phyloP scores from a whole-genome alignment of 1,140 invertebrate genomes.

The Drosophila tristis region DNA sequence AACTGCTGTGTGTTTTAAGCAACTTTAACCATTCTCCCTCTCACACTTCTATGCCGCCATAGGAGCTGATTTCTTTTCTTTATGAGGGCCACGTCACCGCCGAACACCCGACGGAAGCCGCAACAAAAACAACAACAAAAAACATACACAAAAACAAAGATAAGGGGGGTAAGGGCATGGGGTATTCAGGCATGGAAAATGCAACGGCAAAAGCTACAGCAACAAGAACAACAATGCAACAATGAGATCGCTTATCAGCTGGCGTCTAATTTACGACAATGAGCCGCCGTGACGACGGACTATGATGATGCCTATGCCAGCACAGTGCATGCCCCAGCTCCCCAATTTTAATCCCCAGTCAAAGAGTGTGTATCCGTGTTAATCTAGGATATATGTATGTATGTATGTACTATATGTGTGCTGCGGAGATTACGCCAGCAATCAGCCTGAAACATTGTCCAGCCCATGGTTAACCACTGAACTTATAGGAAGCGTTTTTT shows the following conservation, averaged over 20 bases:
- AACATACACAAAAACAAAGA: slow-evolving; percentile 13
- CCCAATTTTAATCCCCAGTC: slow-evolving; percentile 26
- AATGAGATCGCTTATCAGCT: slow-evolving; percentile 82
- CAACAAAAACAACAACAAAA: slow-evolving; percentile 26
- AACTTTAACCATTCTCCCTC: too few relatives aligned
- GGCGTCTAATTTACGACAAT: slow-evolving; percentile 83
- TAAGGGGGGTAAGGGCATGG: slow-evolving; percentile 11
- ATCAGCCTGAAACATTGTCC: slow-evolving; percentile 16
- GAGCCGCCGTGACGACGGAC: slow-evolving; percentile 63
- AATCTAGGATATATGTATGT: slow-evolving; percentile 22
- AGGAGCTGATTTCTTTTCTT: slow-evolving; percentile 27
- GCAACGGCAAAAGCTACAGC: slow-evolving; percentile 12
- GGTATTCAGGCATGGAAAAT: slow-evolving; percentile 47
- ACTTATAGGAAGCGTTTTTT: background rate
- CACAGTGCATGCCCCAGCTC: slow-evolving; percentile 15
- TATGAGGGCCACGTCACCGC: slow-evolving; percentile 34
- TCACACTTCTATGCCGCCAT: too few relatives aligned
- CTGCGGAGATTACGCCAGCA: slow-evolving; percentile 15
- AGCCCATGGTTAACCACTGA: slow-evolving; percentile 1
- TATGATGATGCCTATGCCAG: slow-evolving; percentile 51
- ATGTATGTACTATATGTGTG: background rate
- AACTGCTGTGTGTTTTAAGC: too few relatives aligned
- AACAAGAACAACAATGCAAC: slow-evolving; percentile 64
- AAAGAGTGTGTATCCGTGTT: slow-evolving; percentile 20
- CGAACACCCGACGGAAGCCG: slow-evolving; percentile 6